These are phyloP conservation scores for Drosophila pseudotakahashii DNA, from an alignment of 2,888 invertebrate species.

Conservation along the genomic window DNA sequence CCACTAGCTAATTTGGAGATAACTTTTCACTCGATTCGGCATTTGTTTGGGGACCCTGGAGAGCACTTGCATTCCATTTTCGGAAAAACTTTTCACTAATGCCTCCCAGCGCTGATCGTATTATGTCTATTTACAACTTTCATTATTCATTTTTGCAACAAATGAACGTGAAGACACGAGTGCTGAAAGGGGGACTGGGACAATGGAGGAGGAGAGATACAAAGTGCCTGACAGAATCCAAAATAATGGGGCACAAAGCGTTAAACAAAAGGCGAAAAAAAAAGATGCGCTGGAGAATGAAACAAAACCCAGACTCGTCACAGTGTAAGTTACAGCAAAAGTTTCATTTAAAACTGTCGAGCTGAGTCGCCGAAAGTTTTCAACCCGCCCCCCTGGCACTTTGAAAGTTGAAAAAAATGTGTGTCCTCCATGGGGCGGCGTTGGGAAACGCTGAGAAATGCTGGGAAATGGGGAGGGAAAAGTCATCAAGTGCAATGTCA, in stretches of 20 bases:
- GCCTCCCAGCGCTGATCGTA: constrained; percentile 48
- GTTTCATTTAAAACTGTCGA: constrained; percentile 59
- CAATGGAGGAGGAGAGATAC: constrained; percentile 33
- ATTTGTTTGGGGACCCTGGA: constrained; percentile 19
- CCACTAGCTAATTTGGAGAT: constrained; percentile 11
- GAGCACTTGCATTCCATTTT: constrained; percentile 45
- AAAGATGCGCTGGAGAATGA: constrained; percentile 2
- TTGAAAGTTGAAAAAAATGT: constrained; percentile 30
- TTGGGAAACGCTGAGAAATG: neutral
- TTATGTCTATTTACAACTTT: constrained; percentile 54
- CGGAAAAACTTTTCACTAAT: constrained; percentile 35
- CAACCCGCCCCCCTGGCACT: constrained; percentile 18
- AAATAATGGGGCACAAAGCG: constrained; percentile 56
- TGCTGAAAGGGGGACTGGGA: constrained; percentile 4
- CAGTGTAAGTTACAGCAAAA: constrained; percentile 50
- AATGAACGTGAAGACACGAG: constrained; percentile 4
- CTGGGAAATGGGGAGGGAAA: constrained; percentile 6
- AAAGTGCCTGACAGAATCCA: constrained; percentile 47
- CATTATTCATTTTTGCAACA: constrained; percentile 48
- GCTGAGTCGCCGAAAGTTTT: constrained; percentile 47
- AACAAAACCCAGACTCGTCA: constrained; percentile 37
- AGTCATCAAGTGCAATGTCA: constrained; percentile 60
- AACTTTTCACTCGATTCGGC: constrained; percentile 22
- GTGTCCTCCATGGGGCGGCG: constrained; percentile 3
- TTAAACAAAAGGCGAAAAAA: constrained; percentile 42